Base-by-base conservation (phyloP, 2,797 vertebrate genomes). In the Lacerta viridis region DNA sequence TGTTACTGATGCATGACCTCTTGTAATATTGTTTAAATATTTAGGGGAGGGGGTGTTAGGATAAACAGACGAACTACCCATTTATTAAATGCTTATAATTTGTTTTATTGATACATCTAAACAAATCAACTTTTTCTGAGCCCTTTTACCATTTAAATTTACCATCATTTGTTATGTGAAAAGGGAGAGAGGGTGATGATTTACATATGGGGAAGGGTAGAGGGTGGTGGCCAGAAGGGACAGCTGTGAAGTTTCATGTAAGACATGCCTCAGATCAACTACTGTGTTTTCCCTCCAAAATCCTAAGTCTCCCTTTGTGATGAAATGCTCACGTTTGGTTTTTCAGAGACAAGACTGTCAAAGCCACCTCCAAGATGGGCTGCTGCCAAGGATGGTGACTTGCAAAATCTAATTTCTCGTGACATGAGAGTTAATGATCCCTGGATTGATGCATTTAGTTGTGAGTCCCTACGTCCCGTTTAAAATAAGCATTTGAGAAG, bases 91-190 rank as follows among this genome's bases (percentile, higher is more conserved):
- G 93, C 91, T 96, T 93, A 95, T 94, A 85, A 95, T 96, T 96
- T 95, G 94, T 96, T 96, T 95, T 95, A 95, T 95, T 95, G 92
- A 93, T 95, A 92, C 93, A 93, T 95, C 94, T 95, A 96, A 96
- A 96, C 95, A 96, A 93, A 92, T 36, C 89, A 92, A 93, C 84
- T 93, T 95, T 95, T 95, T 94, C 95, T 96, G 95, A 94, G 88
- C 90, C 95, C 94, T 96, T 95, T 94, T 91, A 94, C 93, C 93
- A 94, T 95, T 96, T 91, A 95, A 95, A 95, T 94, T 55, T 55
- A 90, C 93, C 94, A 96, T 92, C 92, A 88, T 87, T 64, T 95
- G 95, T 95, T 96, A 92, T 95, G 93, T 92, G 96, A 94, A 94
- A 93, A 96, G 91, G 91, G 88, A 88, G 92, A 92, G 94, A 1